These are phyloP conservation scores for Taeniopygia guttata DNA, from an alignment of 2,797 vertebrate genomes.

Conservation along the genomic window DNA sequence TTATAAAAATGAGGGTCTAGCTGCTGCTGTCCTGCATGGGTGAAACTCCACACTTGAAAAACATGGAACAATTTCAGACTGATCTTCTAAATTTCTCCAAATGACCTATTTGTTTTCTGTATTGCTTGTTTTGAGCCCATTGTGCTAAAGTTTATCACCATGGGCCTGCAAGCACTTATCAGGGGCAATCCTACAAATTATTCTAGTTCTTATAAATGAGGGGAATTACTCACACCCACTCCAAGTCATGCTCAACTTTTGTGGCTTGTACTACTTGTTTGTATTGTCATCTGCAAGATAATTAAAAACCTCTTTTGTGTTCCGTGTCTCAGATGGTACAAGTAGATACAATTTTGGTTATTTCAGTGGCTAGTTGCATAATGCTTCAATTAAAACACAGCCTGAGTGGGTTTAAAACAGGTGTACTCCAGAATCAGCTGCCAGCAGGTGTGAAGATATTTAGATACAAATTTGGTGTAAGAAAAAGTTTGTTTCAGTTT, in stretches of 20 bases:
- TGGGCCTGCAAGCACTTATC: not conserved
- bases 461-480: not conserved
- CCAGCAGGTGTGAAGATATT: not conserved
- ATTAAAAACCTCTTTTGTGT: slow-evolving; percentile 1
- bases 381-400: not conserved
- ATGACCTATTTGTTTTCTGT: not conserved
- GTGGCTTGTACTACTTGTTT: not conserved
- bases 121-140: not conserved
- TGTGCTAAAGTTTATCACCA: not conserved
- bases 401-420: not conserved
- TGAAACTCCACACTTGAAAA: not conserved
- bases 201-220: not conserved
- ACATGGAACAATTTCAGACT: not conserved
- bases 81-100: not conserved
- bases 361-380: not conserved
- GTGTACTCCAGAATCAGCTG: not conserved
- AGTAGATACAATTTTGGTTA: not conserved
- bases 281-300: not conserved
- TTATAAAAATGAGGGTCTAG: not conserved
- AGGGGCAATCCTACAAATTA: not conserved
- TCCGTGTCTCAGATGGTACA: not conserved
- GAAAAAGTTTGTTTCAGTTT: not conserved
- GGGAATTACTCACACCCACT: not conserved
- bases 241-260: not conserved
- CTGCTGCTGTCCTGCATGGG: not conserved